phyloP scores from a whole-genome alignment of 2,113 vertebrate species.

The Anhinga anhinga region DNA sequence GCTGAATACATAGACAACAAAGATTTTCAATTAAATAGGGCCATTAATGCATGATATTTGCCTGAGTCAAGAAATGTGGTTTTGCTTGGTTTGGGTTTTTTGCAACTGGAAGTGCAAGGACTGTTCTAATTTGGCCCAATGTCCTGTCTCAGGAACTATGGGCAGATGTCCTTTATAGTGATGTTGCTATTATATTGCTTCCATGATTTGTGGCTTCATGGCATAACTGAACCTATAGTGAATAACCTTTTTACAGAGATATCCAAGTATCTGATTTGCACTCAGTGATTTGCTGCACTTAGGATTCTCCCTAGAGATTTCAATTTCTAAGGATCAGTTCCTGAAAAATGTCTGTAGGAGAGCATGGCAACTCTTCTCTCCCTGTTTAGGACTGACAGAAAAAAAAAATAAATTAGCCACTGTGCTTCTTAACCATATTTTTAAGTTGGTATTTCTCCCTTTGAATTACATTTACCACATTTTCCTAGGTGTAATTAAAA shows the following conservation, averaged over 20 bases:
- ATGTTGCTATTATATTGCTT: neutral
- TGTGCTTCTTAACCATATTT: neutral
- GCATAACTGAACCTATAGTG: neutral
- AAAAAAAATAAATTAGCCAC: neutral
- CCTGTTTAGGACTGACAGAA: neutral
- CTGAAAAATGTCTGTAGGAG: neutral
- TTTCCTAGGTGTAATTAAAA: neutral
- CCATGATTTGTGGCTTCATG: neutral
- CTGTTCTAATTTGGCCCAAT: neutral
- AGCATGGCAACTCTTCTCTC: neutral
- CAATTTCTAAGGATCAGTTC: neutral
- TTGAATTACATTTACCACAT: neutral
- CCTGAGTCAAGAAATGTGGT: neutral
- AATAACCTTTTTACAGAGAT: neutral
- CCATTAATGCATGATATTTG: neutral
- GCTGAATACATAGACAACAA: neutral
- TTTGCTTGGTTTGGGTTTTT: neutral
- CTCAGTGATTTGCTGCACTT: conserved; percentile 5
- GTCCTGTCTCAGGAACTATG: neutral
- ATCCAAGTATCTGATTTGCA: neutral
- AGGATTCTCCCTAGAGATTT: neutral
- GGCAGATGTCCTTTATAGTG: neutral
- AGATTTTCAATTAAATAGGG: neutral
- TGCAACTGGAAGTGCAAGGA: neutral
- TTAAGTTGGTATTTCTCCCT: neutral